phyloP scores from a whole-genome alignment of 2,888 invertebrate species.

The Onchidella celtica region DNA sequence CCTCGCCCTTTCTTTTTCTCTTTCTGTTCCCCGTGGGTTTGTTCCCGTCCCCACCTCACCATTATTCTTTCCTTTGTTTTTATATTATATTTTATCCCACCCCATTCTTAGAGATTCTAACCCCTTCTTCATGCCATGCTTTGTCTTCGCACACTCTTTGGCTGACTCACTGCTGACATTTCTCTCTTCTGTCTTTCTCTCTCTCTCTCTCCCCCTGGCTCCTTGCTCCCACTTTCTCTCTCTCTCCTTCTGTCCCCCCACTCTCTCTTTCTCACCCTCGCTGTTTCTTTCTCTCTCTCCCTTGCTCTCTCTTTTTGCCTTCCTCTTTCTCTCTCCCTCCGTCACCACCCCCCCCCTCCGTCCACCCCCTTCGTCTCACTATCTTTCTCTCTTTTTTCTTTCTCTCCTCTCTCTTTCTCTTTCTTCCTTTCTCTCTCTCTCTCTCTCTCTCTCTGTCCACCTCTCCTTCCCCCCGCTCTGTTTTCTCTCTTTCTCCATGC shows the following conservation, averaged over 20 bases:
- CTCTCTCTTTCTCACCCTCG: slow-evolving; percentile 26
- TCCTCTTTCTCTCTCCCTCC: background rate
- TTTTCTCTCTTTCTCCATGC: background rate
- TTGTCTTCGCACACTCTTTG: background rate
- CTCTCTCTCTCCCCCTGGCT: slow-evolving; percentile 28
- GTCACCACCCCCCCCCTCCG: background rate
- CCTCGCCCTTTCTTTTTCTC: too few relatives aligned
- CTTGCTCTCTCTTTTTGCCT: background rate
- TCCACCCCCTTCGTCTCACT: background rate
- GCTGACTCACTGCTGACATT: slow-evolving; percentile 16
- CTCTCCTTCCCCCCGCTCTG: background rate
- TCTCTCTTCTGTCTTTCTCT: slow-evolving; percentile 27
- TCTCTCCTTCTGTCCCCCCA: slow-evolving; percentile 30
- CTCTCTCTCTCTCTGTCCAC: background rate
- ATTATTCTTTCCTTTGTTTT: too few relatives aligned
- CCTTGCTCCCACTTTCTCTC: slow-evolving; percentile 2
- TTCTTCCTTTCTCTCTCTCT: background rate
- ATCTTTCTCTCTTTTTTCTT: background rate
- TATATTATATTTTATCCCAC: too few relatives aligned
- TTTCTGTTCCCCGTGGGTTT: too few relatives aligned
- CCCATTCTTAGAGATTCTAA: too few relatives aligned
- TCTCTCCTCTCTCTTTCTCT: background rate
- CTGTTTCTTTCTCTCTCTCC: slow-evolving; percentile 28
- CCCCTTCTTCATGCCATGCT: too few relatives aligned
- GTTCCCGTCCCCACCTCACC: too few relatives aligned